Conservation (phyloP, 2,113 vertebrate genomes). For the Phasianus colchicus region DNA sequence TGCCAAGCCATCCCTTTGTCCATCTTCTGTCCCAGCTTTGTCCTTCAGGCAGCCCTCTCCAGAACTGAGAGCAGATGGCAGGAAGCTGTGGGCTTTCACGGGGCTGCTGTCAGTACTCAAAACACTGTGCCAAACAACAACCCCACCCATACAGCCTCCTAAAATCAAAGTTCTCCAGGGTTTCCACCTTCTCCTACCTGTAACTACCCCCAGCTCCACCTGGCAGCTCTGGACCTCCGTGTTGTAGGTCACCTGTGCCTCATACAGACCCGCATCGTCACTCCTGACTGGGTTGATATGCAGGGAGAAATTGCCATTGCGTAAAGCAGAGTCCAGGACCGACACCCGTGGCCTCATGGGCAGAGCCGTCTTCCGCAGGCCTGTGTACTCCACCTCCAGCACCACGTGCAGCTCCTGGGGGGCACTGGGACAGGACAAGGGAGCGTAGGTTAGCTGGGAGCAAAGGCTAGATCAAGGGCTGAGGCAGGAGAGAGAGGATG, state of each 20-base stretch:
- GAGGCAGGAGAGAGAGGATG: neutral
- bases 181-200: constrained; percentile 53
- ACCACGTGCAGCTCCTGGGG: constrained; percentile 26
- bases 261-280: neutral
- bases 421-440: neutral
- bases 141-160: neutral
- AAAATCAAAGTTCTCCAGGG: neutral
- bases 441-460: accelerated
- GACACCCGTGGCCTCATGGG: constrained; percentile 54
- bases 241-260: neutral
- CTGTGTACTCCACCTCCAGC: constrained; percentile 20
- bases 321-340: neutral
- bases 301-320: constrained; percentile 53
- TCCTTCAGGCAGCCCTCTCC: neutral
- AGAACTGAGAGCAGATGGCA: neutral
- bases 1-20: neutral
- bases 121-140: neutral
- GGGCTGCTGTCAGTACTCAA: neutral
- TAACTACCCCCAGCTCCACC: constrained; percentile 49
- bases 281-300: neutral
- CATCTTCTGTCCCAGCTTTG: neutral
- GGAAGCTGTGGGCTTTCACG: accelerated
- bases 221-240: neutral
- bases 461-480: neutral
- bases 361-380: constrained; percentile 14